phyloP scores from a whole-genome alignment of 1,140 invertebrate species.

The Drosophila repletoides region DNA sequence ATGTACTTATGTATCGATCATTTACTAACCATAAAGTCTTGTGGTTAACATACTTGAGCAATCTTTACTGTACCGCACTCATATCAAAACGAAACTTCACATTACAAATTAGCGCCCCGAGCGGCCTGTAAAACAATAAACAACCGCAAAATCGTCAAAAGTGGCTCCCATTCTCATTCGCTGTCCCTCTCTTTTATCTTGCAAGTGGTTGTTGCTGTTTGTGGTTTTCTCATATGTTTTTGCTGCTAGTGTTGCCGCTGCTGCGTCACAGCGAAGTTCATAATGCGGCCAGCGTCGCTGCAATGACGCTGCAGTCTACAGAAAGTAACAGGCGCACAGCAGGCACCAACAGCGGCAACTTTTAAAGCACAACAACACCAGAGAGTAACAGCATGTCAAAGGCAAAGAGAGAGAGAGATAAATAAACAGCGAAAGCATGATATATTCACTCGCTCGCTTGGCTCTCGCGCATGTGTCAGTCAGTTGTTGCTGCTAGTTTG shows the following conservation, averaged over 20 bases:
- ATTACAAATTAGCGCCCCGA: slow-evolving; percentile 74
- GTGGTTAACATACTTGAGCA: slow-evolving; percentile 31
- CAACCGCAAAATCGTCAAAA: slow-evolving; percentile 29
- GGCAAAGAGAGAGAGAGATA: slow-evolving; percentile 17
- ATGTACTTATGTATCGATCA: neutral
- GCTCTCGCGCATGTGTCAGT: slow-evolving; percentile 58
- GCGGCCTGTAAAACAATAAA: slow-evolving; percentile 70
- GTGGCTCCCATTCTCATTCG: too few relatives aligned
- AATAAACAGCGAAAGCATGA: slow-evolving; percentile 19
- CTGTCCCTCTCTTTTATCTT: slow-evolving; percentile 12
- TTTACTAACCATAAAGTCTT: slow-evolving; percentile 21
- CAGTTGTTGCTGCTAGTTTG: slow-evolving; percentile 22
- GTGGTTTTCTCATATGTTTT: slow-evolving; percentile 45
- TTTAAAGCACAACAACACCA: neutral
- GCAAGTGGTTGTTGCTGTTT: slow-evolving; percentile 25
- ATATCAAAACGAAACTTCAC: slow-evolving; percentile 46
- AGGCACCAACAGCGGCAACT: slow-evolving; percentile 15
- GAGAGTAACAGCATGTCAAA: slow-evolving; percentile 13
- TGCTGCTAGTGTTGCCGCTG: slow-evolving; percentile 10
- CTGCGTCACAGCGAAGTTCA: slow-evolving; percentile 8
- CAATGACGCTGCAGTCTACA: slow-evolving; percentile 81
- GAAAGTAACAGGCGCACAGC: slow-evolving; percentile 76
- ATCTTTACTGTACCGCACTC: slow-evolving; percentile 38
- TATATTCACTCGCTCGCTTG: slow-evolving; percentile 2
- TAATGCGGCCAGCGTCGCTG: slow-evolving; percentile 49